Percentiles rank a stretch among this genome's conserved stretches.
phyloP scores from a whole-genome alignment of 2,888 invertebrate species.

The Dorcus hopei region DNA sequence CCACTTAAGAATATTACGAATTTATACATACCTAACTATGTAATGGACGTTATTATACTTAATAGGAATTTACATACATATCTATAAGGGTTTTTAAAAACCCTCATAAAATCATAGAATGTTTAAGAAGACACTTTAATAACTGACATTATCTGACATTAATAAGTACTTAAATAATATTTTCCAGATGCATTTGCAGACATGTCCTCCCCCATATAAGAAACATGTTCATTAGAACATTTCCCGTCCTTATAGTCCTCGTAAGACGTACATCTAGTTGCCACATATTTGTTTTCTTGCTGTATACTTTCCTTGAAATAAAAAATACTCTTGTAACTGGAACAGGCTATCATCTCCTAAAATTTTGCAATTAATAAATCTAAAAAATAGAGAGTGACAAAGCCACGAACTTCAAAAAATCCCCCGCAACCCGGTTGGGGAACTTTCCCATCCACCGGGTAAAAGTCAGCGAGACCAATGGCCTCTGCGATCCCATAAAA shows the following conservation, averaged over 20 bases:
- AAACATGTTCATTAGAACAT: not conserved
- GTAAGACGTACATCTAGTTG: constrained; percentile 3
- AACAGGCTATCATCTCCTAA: constrained; percentile 1
- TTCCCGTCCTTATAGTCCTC: not conserved
- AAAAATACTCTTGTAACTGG: not conserved
- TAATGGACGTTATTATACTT: too few species aligned
- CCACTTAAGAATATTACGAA: too few species aligned
- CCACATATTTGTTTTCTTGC: constrained; percentile 1
- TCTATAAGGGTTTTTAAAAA: too few species aligned
- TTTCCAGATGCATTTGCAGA: not conserved
- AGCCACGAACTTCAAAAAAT: not conserved
- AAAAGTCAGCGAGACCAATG: constrained; percentile 71
- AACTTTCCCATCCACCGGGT: constrained; percentile 67
- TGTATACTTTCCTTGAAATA: constrained; percentile 1
- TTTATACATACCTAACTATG: too few species aligned
- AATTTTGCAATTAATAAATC: not conserved
- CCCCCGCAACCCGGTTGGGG: constrained; percentile 41
- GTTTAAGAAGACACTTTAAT: too few species aligned
- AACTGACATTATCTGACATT: not conserved
- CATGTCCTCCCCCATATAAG: constrained; percentile 7
- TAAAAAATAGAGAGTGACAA: not conserved
- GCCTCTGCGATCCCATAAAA: constrained; percentile 59
- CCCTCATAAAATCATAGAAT: too few species aligned
- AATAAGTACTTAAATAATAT: constrained; percentile 6
- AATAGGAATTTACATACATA: too few species aligned